These are phyloP conservation scores for Amphipyra tragopoginis DNA, from an alignment of 2,888 invertebrate species.

Conservation along the genomic window DNA sequence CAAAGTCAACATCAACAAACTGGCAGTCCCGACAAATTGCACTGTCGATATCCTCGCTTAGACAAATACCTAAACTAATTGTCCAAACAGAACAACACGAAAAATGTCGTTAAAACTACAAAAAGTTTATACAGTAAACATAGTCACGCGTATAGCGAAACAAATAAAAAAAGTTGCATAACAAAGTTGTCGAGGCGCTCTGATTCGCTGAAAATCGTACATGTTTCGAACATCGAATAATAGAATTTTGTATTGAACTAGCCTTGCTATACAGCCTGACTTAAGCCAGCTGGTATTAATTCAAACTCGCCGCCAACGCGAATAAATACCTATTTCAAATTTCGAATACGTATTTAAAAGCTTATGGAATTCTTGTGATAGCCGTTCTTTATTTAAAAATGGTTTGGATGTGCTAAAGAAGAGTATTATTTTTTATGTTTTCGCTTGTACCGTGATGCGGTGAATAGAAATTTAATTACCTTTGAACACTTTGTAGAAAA, in stretches of 20 bases:
- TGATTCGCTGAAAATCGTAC: conserved; percentile 49
- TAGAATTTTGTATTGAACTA: conserved; percentile 37
- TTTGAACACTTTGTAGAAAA: no score
- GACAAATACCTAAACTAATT: conserved; percentile 48
- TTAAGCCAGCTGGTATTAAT: conserved; percentile 23
- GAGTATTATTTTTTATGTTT: no score
- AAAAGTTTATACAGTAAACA: conserved; percentile 40
- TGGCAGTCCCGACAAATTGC: conserved; percentile 22
- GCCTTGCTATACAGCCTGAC: conserved; percentile 4
- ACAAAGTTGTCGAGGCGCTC: conserved; percentile 36
- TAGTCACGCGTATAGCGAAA: conserved; percentile 39
- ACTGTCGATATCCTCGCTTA: conserved; percentile 8
- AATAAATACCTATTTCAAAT: conserved; percentile 7
- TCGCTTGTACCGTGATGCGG: no score
- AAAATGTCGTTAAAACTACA: conserved; percentile 38
- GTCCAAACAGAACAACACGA: conserved; percentile 26
- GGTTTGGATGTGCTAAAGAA: no score
- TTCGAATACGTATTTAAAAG: not conserved
- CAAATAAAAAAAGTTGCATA: conserved; percentile 45
- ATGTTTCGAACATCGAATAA: conserved; percentile 48
- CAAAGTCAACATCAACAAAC: conserved; percentile 8
- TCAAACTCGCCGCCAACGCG: conserved; percentile 1
- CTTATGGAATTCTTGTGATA: no score
- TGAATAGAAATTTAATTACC: no score
- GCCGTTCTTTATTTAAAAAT: no score